These are phyloP conservation scores for Leuctra nigra DNA, from an alignment of 2,888 invertebrate species.

Conservation along the genomic window DNA sequence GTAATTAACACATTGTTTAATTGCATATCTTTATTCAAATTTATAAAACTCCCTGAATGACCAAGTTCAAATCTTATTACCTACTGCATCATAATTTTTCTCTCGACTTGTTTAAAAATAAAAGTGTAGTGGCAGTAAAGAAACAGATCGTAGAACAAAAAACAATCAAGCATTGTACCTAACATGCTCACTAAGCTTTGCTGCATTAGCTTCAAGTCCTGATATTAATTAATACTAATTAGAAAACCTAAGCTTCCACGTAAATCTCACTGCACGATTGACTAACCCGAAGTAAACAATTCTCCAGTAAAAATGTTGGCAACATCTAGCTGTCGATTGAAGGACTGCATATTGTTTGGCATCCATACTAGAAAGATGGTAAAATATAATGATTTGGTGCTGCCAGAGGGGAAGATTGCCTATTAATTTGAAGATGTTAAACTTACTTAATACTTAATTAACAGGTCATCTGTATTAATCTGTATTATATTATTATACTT, in stretches of 20 bases:
- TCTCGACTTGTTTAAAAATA: too few species aligned
- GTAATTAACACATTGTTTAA: neutral
- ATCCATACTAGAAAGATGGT: neutral
- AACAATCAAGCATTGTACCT: too few species aligned
- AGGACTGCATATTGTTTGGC: conserved; percentile 3
- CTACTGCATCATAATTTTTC: too few species aligned
- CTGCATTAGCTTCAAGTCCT: too few species aligned
- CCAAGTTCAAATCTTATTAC: too few species aligned
- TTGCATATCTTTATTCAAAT: too few species aligned
- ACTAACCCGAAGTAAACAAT: neutral
- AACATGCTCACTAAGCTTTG: too few species aligned
- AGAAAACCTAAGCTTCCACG: neutral
- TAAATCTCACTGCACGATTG: neutral
- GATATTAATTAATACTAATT: too few species aligned
- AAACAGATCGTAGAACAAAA: too few species aligned
- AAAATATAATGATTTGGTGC: conserved; percentile 17
- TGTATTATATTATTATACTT: conserved; percentile 26
- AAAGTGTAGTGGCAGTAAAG: too few species aligned
- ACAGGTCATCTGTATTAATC: conserved; percentile 25
- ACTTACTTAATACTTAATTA: conserved; percentile 7
- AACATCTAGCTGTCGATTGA: conserved; percentile 7
- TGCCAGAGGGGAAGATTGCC: conserved; percentile 8
- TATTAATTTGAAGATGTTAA: conserved; percentile 12
- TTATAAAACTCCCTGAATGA: too few species aligned
- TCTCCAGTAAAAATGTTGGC: neutral